Base-by-base conservation (phyloP, 1,140 invertebrate genomes). In the Wiebesia pumilae region DNA sequence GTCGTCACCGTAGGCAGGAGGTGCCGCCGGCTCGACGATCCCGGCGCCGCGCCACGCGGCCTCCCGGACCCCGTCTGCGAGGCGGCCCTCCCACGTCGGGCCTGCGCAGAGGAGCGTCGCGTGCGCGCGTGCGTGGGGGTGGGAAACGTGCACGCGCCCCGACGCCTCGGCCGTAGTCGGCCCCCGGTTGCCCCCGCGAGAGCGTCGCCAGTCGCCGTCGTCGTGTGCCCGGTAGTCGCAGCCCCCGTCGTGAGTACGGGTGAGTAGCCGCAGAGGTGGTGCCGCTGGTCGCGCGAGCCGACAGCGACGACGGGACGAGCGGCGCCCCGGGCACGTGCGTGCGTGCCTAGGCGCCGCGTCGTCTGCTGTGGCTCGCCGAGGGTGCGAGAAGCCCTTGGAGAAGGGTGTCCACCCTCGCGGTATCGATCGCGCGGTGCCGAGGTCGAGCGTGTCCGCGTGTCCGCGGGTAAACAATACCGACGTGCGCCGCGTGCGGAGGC, bases 101-200 rank as follows among this genome's bases (percentile, higher is more conserved):
- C 35, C 54, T 62, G 58, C 58, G 58, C 58, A 62, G 10, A 62
- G 3, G 24, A 62, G 3, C 27, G 58, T 3, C 58, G 58, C 58
- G 58, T 24, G 78, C 6, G 19, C 80, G 33, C n/a, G n/a, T n/a
- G 40, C 12, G 16, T 43, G 33, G 27, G n/a, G 65, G 30, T 35
- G 67, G 65, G 65, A 35, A 47, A 19, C 81, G 43, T 71, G 81
- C 67, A 65, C 67, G 67, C n/a, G 30, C 47, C 77, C 43, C 67
- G 81, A 73, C 67, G 67, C 67, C 67, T 40, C 81, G 47, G 12
- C 40, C 67, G 81, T 54, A 83, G 81, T 83, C 81, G 65, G 43
- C 47, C 81, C 43, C 67, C 81, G 81, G 81, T 73, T 73, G 77
- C 47, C 47, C 67, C 67, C 81, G 81, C 67, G 81, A 54, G 81